Conservation (phyloP, 2,888 invertebrate species). For the Chironomus tentans region DNA sequence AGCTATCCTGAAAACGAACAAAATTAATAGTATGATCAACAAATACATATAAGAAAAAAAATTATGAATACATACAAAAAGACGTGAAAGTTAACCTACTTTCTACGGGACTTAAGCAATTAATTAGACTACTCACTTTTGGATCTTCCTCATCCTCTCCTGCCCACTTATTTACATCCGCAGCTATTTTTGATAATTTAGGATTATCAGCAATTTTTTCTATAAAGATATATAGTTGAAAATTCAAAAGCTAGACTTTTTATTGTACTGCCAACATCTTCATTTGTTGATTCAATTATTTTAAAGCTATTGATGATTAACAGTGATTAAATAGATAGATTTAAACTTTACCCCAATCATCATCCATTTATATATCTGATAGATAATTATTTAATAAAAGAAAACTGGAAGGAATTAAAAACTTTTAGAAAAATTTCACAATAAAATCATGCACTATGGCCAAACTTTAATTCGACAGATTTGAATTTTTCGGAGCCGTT, state of each 20-base stretch:
- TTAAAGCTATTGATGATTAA: too few relatives aligned
- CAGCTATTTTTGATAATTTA: constrained; percentile 43
- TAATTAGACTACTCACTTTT: constrained; percentile 48
- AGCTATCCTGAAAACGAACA: constrained; percentile 76
- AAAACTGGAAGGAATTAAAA: too few relatives aligned
- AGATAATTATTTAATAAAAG: too few relatives aligned
- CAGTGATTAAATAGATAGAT: not conserved
- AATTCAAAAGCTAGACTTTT: not conserved
- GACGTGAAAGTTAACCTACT: constrained; percentile 16
- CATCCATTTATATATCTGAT: constrained; percentile 48
- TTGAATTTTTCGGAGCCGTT: too few relatives aligned
- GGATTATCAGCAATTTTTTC: constrained; percentile 37
- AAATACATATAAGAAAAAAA: not conserved
- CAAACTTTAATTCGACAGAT: too few relatives aligned
- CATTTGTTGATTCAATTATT: not conserved
- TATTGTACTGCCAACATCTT: not conserved
- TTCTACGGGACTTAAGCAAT: not conserved
- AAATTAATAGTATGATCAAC: too few relatives aligned
- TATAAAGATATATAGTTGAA: constrained; percentile 29
- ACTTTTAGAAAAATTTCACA: too few relatives aligned
- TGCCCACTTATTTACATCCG: constrained; percentile 67
- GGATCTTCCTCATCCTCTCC: constrained; percentile 84
- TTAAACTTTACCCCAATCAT: constrained; percentile 56
- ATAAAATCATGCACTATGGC: too few relatives aligned
- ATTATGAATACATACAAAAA: not conserved